Evolutionary conservation across 2,888 invertebrate species (phyloP), one percentile per base, ranked within the genome.

Genomic region (Coenonympha glycerion): DNA sequence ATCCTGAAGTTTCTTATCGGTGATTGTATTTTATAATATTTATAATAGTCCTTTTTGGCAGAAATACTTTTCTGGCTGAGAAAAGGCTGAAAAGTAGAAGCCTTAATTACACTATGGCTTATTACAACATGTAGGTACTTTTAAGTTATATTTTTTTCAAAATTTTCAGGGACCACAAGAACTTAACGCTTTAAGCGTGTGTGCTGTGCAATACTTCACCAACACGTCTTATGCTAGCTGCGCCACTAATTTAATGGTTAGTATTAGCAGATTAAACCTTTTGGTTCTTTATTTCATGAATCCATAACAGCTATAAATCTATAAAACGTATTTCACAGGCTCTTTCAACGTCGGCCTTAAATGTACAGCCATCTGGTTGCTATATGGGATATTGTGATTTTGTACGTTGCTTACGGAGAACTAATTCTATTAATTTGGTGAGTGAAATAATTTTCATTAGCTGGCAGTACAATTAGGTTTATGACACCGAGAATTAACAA

Each of bases 331-430:
- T 49, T 28, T 49, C 56, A 24, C 45, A 86, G 87, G 73, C 79
- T 5, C 64, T 87, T 47, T 75, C 87, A 19, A 76, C 81, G 5
- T 87, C 87, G 11, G 81, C 84, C n/a, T 66, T 79, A 36, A 85
- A 85, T 61, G 85, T 84, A 6, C 81, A 84, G 63, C 75, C 87
- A 6, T 75, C 79, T 16, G 87, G 87, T 31, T 90, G 90, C 60
- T 88, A 86, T 33, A 84, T 87, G 66, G 90, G 90, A 4, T 90
- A 90, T 61, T 90, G 90, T 66, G 88, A 89, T 62, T 90, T 90
- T 69, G 90, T 90, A 3, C 82, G 88, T 24, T 91, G 90, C 60
- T 71, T 91, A 36, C 74, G 90, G 60, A 79, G 89, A 62, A 74
- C 85, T 0, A 90, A 90, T 66, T 86, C 90, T 1, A 74, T 87